A percentile compares a stretch with the other conserved stretches of the same genome.
Conservation (phyloP, 2,888 invertebrate species). For the Alentia gelatinosa region DNA sequence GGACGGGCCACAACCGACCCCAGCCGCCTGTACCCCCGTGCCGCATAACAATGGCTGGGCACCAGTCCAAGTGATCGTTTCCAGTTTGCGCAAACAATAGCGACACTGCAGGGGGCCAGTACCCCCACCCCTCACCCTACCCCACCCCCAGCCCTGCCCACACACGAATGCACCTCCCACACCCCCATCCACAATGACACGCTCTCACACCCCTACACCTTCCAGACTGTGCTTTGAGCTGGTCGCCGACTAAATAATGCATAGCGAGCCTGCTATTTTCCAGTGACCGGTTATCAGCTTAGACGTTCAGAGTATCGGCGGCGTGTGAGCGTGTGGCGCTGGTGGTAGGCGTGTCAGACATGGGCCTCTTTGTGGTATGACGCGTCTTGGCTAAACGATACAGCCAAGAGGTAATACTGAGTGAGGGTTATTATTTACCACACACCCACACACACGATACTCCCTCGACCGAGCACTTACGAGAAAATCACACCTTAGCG, state of each 20-base stretch:
- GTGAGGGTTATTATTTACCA: too few species aligned
- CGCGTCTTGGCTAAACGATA: too few species aligned
- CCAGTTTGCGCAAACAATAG: not conserved
- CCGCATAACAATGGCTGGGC: constrained; percentile 1
- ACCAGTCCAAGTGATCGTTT: not conserved
- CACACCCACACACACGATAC: too few species aligned
- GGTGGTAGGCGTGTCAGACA: too few species aligned
- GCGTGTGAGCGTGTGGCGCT: too few species aligned
- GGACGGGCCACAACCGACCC: not conserved
- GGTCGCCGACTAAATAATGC: not conserved
- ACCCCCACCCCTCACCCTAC: not conserved
- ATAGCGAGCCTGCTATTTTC: not conserved
- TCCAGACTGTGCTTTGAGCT: not conserved
- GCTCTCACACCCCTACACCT: not conserved
- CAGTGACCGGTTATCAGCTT: not conserved
- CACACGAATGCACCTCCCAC: too few species aligned
- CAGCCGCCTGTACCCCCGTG: not conserved
- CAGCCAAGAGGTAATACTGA: too few species aligned
- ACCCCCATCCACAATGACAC: constrained; percentile 1
- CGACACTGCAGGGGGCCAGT: not conserved
- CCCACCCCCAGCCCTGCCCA: not conserved
- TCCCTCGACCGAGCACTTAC: too few species aligned
- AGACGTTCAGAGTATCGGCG: too few species aligned
- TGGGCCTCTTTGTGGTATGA: too few species aligned
- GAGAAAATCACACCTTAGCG: too few species aligned